Conservation (phyloP, 2,113 vertebrate species). For the Charina bottae region DNA sequence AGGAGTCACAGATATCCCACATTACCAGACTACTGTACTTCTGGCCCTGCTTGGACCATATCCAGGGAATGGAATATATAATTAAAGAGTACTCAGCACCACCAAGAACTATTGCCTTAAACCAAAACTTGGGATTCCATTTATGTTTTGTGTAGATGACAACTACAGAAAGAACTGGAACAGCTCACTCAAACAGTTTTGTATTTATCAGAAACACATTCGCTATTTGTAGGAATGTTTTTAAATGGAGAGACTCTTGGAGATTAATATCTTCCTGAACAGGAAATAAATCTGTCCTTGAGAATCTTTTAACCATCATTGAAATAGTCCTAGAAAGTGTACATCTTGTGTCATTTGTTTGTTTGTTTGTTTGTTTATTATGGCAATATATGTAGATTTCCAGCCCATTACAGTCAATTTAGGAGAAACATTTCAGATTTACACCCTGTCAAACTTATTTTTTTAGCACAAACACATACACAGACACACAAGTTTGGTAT, state of each 20-base stretch:
- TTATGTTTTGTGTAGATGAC: no score
- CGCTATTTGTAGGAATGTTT: no score
- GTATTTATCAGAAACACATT: not conserved
- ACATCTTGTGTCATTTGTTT: no score
- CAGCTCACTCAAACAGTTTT: not conserved
- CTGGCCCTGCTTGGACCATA: not conserved
- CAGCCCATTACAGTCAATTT: not conserved
- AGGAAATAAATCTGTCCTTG: no score
- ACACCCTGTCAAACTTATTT: slow-evolving; percentile 1
- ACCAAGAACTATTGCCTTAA: not conserved
- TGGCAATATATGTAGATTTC: not conserved
- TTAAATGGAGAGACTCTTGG: not conserved
- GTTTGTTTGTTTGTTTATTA: no score
- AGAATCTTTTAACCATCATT: no score
- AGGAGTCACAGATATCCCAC: no score
- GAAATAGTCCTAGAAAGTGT: no score
- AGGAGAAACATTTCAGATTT: slow-evolving; percentile 1
- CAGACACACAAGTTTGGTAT: not conserved
- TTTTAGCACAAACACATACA: not conserved
- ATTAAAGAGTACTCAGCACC: not conserved
- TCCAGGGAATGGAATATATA: not conserved
- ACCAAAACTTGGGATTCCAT: no score
- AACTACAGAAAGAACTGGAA: not conserved
- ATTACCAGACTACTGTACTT: no score
- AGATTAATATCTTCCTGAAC: not conserved